Evolutionary conservation across 1,140 invertebrate genomes (phyloP).

Genomic region (Aphelenchoides avenae): DNA sequence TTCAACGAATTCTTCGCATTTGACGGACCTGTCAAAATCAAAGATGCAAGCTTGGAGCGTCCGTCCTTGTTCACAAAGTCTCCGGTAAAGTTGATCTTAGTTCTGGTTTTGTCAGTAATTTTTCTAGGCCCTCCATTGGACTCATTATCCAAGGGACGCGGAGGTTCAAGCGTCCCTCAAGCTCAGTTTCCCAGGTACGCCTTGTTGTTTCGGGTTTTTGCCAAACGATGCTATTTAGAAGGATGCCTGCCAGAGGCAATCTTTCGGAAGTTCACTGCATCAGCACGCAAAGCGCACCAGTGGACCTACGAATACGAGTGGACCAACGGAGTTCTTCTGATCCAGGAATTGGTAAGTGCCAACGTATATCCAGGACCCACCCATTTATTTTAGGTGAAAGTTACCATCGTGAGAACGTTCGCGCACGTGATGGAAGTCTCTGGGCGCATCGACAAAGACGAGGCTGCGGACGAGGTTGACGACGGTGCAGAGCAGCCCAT

Average conservation of each 20-base stretch:
- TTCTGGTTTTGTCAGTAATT: background rate
- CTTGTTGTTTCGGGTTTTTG: background rate
- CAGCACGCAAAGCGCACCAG: constrained; percentile 13
- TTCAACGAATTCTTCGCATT: constrained; percentile 1
- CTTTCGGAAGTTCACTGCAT: constrained; percentile 33
- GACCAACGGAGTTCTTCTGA: constrained; percentile 38
- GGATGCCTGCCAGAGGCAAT: constrained; percentile 5
- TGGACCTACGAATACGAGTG: constrained; percentile 43
- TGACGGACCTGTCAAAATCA: constrained; percentile 22
- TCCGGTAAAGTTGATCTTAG: constrained; percentile 20
- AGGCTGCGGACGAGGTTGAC: constrained; percentile 35
- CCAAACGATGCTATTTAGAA: background rate
- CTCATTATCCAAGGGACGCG: constrained; percentile 39
- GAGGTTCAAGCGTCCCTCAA: constrained; percentile 45
- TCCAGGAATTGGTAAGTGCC: constrained; percentile 38
- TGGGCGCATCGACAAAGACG: constrained; percentile 41
- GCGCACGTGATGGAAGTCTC: constrained; percentile 36
- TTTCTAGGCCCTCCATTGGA: constrained; percentile 42
- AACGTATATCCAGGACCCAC: background rate
- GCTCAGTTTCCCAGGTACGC: constrained; percentile 38
- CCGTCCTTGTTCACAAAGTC: constrained; percentile 35
- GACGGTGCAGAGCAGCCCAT: constrained; percentile 28
- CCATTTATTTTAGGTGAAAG: constrained; percentile 29
- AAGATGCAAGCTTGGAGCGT: constrained; percentile 13
- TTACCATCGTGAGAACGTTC: constrained; percentile 27